Base-by-base conservation (phyloP, 2,113 vertebrate genomes). In the Pedionomus torquatus region DNA sequence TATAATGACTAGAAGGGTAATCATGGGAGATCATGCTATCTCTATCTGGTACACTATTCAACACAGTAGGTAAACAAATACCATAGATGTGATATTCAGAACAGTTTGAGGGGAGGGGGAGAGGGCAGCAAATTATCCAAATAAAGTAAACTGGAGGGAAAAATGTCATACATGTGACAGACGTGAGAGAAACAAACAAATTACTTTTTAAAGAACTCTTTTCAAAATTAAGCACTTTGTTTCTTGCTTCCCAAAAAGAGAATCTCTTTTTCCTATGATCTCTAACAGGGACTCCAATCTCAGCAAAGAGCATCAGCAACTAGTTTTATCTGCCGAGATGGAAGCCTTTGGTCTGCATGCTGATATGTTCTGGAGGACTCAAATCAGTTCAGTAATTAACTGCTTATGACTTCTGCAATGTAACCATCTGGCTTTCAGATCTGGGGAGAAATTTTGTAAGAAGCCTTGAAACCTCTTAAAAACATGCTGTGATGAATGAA, bases 381-480 rank as follows among this genome's bases (percentile, higher is more conserved):
- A 76, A 58, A 97, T 78, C 71, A 94, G 87, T 95, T 90, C 26
- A 54, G 85, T 88, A 97, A 91, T 97, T 94, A 95, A 70, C 63
- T 93, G 83, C 71, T 93, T 89, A 81, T 55, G 85, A 90, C 35
- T 96, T 95, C 87, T 91, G 33, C 94, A 93, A 15, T 52, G 46
- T 46, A 95, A 78, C 75, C 77, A 97, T 87, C 66, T 95, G 49
- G 75, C 64, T 96, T 92, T 93, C 51, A 76, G 91, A 97, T 94
- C 66, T 41, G 46, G 75, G 66, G 57, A 85, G 58, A 90, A 13
- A 71, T 95, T 91, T 60, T 85, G 21, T 57, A 79, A 65, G 80
- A 93, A 95, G 84, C n/a, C 57, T 55, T 31, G n/a, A 87, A 77
- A 86, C 33, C 84, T 80, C 87, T 94, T 63, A 44, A 55, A 89